These are phyloP conservation scores for Noctilio leporinus DNA, from an alignment of 2,113 vertebrate genomes.

Conservation along the genomic window DNA sequence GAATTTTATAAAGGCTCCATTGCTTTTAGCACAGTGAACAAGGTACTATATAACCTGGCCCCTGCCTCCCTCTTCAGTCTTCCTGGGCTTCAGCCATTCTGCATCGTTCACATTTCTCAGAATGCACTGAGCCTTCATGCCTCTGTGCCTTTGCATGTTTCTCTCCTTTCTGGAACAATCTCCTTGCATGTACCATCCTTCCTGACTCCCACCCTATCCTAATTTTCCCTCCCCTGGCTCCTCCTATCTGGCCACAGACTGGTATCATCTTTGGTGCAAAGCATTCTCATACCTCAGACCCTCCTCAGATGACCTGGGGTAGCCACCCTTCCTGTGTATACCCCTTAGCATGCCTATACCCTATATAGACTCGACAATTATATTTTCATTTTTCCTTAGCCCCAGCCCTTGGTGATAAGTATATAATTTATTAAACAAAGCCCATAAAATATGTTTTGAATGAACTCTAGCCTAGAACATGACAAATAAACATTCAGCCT, in stretches of 20 bases:
- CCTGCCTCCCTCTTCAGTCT: background rate
- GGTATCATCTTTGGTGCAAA: background rate
- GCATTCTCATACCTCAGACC: background rate
- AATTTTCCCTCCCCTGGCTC: background rate
- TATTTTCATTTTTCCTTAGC: background rate
- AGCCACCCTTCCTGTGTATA: background rate
- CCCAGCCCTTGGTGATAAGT: background rate
- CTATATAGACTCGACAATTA: background rate
- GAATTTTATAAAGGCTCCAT: background rate
- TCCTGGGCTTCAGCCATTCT: background rate
- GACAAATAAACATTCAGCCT: background rate
- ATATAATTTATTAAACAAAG: background rate
- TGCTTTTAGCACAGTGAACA: background rate
- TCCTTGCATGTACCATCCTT: background rate
- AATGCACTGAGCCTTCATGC: background rate
- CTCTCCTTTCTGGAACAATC: background rate
- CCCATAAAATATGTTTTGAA: background rate
- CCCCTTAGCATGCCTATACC: too few species aligned
- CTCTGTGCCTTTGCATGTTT: background rate
- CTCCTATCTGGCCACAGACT: background rate
- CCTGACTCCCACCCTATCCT: background rate
- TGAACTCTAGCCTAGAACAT: background rate
- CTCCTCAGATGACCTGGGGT: background rate
- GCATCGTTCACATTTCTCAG: background rate
- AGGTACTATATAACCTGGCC: background rate